Conservation (phyloP, 2,113 vertebrate genomes). For the Marmota monax region DNA sequence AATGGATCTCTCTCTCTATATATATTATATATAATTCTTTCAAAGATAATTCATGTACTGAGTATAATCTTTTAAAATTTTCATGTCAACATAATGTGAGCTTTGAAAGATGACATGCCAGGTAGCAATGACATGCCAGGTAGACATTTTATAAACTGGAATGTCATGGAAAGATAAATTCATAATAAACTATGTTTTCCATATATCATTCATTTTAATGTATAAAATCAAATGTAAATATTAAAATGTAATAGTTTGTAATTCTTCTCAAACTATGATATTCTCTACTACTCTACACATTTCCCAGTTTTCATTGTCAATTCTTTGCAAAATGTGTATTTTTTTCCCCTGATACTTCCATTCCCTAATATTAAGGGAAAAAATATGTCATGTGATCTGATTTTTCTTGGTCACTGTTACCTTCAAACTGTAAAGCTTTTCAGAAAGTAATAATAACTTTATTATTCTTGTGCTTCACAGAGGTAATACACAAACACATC, state of each 20-base stretch:
- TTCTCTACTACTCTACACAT: background rate
- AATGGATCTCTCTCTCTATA: too few species aligned
- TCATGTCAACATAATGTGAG: background rate
- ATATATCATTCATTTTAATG: background rate
- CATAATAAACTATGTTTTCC: background rate
- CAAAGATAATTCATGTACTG: background rate
- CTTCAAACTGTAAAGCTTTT: background rate
- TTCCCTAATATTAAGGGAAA: background rate
- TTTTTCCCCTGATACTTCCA: background rate
- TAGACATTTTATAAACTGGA: background rate
- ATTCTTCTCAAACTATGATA: background rate
- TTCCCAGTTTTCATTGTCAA: background rate
- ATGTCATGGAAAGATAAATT: background rate
- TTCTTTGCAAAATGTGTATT: background rate
- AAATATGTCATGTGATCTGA: background rate
- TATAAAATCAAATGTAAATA: constrained; percentile 17
- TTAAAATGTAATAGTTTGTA: background rate
- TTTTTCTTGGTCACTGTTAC: background rate
- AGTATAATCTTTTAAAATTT: constrained; percentile 17
- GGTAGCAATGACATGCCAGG: background rate
- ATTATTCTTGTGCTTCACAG: constrained; percentile 2
- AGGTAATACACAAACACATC: background rate
- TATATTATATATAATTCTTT: too few species aligned
- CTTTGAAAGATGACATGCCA: constrained; percentile 20
- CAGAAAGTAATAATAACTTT: constrained; percentile 4